Conservation (phyloP, 2,797 vertebrate species). For the Oophaga sylvatica region DNA sequence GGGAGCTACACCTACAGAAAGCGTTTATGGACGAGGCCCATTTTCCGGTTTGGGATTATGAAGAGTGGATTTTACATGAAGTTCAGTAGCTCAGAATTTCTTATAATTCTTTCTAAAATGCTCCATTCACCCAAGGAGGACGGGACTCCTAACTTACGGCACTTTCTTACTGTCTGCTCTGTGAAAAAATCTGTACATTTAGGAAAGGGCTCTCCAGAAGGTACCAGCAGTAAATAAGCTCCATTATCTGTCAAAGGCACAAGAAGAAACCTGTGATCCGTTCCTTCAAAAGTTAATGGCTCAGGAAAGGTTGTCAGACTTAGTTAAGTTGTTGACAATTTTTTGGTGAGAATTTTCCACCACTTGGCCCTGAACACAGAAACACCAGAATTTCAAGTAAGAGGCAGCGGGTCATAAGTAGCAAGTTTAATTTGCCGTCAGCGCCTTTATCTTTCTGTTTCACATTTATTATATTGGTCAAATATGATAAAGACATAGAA, state of each 20-base stretch:
- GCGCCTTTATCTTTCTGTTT: background rate
- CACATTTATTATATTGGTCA: background rate
- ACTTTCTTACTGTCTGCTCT: background rate
- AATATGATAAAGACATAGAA: background rate
- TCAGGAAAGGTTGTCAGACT: background rate
- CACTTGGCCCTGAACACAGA: background rate
- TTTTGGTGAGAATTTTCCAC: background rate
- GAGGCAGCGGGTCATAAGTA: background rate
- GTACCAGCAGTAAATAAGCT: background rate
- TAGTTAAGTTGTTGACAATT: background rate
- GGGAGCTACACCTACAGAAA: background rate
- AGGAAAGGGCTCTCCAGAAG: background rate
- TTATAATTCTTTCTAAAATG: background rate
- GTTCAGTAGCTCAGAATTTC: background rate
- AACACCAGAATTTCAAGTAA: background rate
- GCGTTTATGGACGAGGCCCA: background rate
- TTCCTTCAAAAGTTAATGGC: background rate
- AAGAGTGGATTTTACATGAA: background rate
- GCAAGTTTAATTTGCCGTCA: background rate
- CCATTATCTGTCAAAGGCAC: background rate
- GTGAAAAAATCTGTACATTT: background rate
- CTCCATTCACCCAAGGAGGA: conserved; percentile 2
- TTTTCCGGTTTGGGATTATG: background rate
- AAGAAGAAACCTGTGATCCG: background rate
- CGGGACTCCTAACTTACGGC: background rate